Conservation (phyloP, 1,140 invertebrate genomes). For the Ganaspis sp. region DNA sequence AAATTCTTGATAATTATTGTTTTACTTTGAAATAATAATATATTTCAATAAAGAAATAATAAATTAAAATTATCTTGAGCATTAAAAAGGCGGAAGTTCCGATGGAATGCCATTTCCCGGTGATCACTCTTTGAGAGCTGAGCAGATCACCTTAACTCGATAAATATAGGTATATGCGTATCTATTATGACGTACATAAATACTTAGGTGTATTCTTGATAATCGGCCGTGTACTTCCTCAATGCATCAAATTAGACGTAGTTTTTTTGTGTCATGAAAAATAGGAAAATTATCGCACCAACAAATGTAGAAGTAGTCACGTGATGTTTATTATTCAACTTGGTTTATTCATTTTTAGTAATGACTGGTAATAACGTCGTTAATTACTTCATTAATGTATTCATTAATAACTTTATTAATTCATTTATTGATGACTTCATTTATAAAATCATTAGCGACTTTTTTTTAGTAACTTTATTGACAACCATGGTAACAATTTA, state of each 20-base stretch:
- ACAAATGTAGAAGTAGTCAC: neutral
- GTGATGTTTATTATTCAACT: too few species aligned
- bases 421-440: too few species aligned
- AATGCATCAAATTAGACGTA: neutral
- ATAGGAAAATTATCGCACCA: neutral
- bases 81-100: neutral
- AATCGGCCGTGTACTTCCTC: neutral
- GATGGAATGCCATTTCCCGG: neutral
- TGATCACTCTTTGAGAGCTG: neutral
- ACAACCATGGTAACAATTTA: too few species aligned
- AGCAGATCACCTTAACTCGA: constrained; percentile 1
- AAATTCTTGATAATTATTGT: too few species aligned
- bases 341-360: too few species aligned
- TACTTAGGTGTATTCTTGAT: constrained; percentile 1
- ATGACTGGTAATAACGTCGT: too few species aligned
- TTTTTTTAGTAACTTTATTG: too few species aligned
- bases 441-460: too few species aligned
- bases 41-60: constrained; percentile 19
- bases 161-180: neutral
- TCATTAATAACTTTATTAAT: too few species aligned
- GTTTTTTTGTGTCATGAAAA: neutral
- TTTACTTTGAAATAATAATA: neutral
- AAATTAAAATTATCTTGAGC: neutral
- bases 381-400: too few species aligned
- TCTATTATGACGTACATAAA: neutral